A percentile compares a stretch with the other conserved stretches of the same genome.
Conservation (phyloP, 2,888 invertebrate genomes). For the Orthonevra nobilis region DNA sequence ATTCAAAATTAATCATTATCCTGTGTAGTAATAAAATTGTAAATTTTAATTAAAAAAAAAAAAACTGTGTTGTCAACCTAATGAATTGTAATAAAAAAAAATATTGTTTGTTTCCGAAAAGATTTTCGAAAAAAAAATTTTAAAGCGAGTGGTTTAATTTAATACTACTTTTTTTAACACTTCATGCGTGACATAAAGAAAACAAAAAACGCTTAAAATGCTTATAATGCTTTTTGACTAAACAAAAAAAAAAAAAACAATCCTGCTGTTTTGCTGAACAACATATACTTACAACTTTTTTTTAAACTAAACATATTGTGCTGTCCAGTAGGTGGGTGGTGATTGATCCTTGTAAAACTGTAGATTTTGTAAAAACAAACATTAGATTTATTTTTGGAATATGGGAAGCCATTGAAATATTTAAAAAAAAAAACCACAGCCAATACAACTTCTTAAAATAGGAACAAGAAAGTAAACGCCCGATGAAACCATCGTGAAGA, state of each 20-base stretch:
- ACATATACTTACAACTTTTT: not conserved
- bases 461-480: too few relatives aligned
- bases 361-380: too few relatives aligned
- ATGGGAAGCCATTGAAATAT: too few relatives aligned
- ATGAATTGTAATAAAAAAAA: slow-evolving; percentile 41
- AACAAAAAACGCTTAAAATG: slow-evolving; percentile 18
- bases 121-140: slow-evolving; percentile 3
- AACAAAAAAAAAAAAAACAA: slow-evolving; percentile 2
- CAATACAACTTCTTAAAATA: too few relatives aligned
- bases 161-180: slow-evolving; percentile 12
- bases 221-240: slow-evolving; percentile 38
- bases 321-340: slow-evolving; percentile 6
- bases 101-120: slow-evolving; percentile 28
- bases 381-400: too few relatives aligned
- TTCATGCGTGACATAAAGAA: not conserved
- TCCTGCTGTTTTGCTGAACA: slow-evolving; percentile 12
- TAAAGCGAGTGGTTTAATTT: slow-evolving; percentile 44
- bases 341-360: too few relatives aligned
- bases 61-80: slow-evolving; percentile 52
- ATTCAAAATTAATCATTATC: slow-evolving; percentile 45
- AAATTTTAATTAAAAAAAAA: slow-evolving; percentile 19
- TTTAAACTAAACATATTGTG: not conserved
- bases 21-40: slow-evolving; percentile 15
- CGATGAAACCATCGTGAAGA: too few relatives aligned
- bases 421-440: too few relatives aligned